phyloP scores from a whole-genome alignment of 1,140 invertebrate species.

The Chrysoperla carnea region DNA sequence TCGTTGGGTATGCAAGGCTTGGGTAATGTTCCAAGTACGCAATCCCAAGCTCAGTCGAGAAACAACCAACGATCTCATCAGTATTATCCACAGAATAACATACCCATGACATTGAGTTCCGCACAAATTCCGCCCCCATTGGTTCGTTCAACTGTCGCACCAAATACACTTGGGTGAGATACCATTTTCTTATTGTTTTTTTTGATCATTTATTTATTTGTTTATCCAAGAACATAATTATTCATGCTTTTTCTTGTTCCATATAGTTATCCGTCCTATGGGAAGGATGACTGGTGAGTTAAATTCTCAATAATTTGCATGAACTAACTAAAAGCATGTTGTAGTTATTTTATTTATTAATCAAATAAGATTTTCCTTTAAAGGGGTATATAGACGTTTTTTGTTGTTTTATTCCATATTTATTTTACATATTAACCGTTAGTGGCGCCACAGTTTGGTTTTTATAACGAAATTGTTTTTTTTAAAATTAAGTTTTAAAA shows the following conservation, averaged over 20 bases:
- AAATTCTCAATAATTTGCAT: neutral
- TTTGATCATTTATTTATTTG: neutral
- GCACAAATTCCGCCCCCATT: slow-evolving; percentile 2
- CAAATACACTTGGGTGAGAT: slow-evolving; percentile 2
- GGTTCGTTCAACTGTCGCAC: neutral
- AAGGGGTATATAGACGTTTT: too few relatives aligned
- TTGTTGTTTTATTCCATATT: too few relatives aligned
- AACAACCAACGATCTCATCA: slow-evolving; percentile 1
- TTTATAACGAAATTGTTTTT: too few relatives aligned
- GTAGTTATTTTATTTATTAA: too few relatives aligned
- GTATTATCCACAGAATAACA: slow-evolving; percentile 8
- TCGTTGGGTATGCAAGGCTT: neutral
- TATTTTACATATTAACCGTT: too few relatives aligned
- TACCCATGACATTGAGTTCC: slow-evolving; percentile 2
- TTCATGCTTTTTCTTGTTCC: slow-evolving; percentile 10
- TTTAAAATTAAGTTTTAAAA: too few relatives aligned
- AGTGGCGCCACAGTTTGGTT: too few relatives aligned
- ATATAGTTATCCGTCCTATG: slow-evolving; percentile 40
- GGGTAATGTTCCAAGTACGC: neutral
- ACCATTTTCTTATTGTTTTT: slow-evolving; percentile 1
- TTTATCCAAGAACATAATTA: neutral
- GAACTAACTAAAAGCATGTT: too few relatives aligned
- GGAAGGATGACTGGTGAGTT: slow-evolving; percentile 42
- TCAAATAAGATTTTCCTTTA: too few relatives aligned
- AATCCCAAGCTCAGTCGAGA: neutral